Evolutionary conservation across 2,888 invertebrate species (phyloP).

Genomic region (Calameuta filiformis): DNA sequence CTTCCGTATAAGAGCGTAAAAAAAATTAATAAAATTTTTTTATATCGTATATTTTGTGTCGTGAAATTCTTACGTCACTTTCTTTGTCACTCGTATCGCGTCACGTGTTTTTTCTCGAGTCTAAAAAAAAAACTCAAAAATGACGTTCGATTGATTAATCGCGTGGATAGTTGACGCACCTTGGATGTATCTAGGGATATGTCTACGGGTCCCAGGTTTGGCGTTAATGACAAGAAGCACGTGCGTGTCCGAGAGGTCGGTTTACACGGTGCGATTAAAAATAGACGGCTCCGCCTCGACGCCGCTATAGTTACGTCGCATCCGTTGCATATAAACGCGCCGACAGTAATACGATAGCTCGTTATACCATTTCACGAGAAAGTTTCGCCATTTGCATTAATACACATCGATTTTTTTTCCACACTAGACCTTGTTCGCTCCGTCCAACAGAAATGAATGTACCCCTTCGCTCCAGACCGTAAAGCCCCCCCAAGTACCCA

Average conservation of each 20-base stretch:
- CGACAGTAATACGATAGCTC: not conserved
- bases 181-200: not conserved
- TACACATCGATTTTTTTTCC: not conserved
- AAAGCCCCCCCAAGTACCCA: not conserved
- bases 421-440: not conserved
- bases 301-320: slow-evolving; percentile 13
- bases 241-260: slow-evolving; percentile 22
- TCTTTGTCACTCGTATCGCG: too few species aligned
- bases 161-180: not conserved
- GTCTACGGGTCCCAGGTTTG: not conserved
- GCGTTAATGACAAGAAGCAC: not conserved
- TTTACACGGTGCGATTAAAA: slow-evolving; percentile 40
- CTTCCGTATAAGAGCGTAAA: not conserved
- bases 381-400: not conserved
- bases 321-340: slow-evolving; percentile 49
- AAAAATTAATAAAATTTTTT: not conserved
- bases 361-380: not conserved
- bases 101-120: not conserved
- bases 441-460: not conserved
- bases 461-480: not conserved
- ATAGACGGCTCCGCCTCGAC: slow-evolving; percentile 26
- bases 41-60: too few species aligned
- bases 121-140: not conserved
- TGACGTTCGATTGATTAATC: not conserved
- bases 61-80: too few species aligned